These are phyloP conservation scores for Hypanus sabinus DNA, from an alignment of 2,113 vertebrate genomes.

Conservation along the genomic window DNA sequence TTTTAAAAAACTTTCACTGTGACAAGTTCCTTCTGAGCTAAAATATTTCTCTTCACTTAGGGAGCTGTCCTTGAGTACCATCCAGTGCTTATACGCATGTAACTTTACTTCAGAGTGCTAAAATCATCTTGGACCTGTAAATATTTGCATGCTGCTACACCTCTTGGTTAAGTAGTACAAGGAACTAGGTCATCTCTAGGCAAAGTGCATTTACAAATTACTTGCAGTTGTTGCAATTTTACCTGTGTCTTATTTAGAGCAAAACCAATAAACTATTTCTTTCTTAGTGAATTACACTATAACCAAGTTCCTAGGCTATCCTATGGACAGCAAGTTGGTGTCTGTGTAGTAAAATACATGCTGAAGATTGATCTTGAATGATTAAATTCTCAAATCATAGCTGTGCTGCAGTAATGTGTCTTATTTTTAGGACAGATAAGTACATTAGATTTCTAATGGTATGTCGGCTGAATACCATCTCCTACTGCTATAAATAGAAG, in stretches of 20 bases:
- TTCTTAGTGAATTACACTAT: neutral
- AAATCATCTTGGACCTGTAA: neutral
- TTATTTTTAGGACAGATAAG: neutral
- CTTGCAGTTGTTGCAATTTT: neutral
- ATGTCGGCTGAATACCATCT: constrained; percentile 25
- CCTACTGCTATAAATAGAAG: constrained; percentile 31
- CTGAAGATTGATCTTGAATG: constrained; percentile 5
- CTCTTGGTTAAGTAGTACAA: neutral
- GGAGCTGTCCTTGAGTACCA: neutral
- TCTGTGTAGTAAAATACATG: constrained; percentile 4
- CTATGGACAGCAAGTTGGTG: neutral
- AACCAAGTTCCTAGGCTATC: neutral
- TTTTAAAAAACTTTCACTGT: neutral
- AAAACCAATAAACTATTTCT: neutral
- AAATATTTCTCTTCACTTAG: neutral
- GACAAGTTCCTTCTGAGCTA: neutral
- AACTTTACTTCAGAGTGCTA: neutral
- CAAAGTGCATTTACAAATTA: neutral
- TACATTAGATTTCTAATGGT: constrained; percentile 20
- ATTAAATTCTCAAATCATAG: neutral
- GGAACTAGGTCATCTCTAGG: too few species aligned
- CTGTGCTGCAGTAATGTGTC: neutral
- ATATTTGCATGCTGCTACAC: neutral
- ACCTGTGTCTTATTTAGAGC: neutral
- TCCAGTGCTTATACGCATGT: neutral